Base-by-base conservation (phyloP, 2,797 vertebrate species). In the Neosilurus hyrtlii region DNA sequence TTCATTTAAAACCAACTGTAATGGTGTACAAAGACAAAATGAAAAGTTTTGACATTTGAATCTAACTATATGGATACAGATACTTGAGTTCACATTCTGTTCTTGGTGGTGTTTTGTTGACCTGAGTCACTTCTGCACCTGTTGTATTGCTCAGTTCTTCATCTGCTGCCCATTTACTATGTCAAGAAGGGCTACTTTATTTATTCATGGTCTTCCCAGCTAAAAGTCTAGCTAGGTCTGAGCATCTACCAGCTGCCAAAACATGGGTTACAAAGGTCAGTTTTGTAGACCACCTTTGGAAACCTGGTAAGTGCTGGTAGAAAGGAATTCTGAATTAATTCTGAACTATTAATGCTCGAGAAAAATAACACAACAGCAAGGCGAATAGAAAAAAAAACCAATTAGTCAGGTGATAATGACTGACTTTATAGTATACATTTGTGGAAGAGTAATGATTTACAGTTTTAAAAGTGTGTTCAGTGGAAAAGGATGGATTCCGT, bases 41-140 rank as follows among this genome's bases (percentile, higher is more conserved):
- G 43, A 4, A 43, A 43, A 43, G 43, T 43, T 43, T 43, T 43
- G 43, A 8, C 43, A 8, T 43, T 4, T 8, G 8, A 43, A 43
- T 43, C 0, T 8, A 8, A 5, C 43, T 43, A 43, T 43, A 43
- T 35, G 3, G 57, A 22, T 59, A 9, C 20, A 6, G 18, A 15
- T 5, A 37, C 35, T 15, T 35, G 6, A 43, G 10, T 22, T 75
- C 30, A n/a, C 22, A n/a, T 24, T 26, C 16, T 73, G 26, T 62
- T 49, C 5, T 35, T 73, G 24, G 22, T 72, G 70, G 72, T 35
- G 54, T 75, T 35, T 49, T 71, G 37, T n/a, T 88, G 85, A 86
- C 75, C 81, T 80, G 79, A 80, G 81, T 85, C 79, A 82, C 83
- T 84, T 84, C 82, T 86, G 80, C 79, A 82, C 79, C 87, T 85